These are phyloP conservation scores for Nyctereutes procyonoides DNA, from an alignment of 2,113 vertebrate genomes.

Conservation along the genomic window DNA sequence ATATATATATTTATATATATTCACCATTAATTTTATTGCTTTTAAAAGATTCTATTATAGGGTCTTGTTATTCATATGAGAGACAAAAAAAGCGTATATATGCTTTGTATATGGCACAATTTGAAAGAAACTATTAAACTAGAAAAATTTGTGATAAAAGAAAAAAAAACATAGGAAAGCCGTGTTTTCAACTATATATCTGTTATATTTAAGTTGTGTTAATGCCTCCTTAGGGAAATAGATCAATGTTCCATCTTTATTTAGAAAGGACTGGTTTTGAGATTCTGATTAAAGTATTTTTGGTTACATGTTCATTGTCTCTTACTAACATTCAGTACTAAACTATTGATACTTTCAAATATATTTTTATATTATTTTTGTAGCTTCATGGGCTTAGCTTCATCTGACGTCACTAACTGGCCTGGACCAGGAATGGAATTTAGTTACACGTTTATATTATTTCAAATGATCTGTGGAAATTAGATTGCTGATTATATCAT, in stretches of 20 bases:
- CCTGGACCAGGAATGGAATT: background rate
- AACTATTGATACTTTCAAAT: background rate
- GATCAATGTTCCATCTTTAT: slow-evolving; percentile 12
- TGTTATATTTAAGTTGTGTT: slow-evolving; percentile 62
- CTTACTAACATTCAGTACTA: background rate
- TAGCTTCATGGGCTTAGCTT: background rate
- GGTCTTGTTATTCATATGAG: slow-evolving; percentile 5
- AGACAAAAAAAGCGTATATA: background rate
- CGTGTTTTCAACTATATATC: slow-evolving; percentile 46
- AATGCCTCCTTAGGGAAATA: background rate
- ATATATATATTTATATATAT: slow-evolving; percentile 45
- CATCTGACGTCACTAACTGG: background rate
- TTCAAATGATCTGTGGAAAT: background rate
- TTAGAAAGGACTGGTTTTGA: background rate
- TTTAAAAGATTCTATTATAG: slow-evolving; percentile 67
- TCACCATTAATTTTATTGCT: slow-evolving; percentile 62
- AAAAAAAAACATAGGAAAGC: background rate
- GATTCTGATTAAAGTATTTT: background rate
- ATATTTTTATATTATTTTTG: background rate
- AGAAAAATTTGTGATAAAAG: background rate
- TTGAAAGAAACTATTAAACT: background rate
- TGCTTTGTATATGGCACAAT: background rate
- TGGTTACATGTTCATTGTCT: background rate
- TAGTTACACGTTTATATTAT: background rate
- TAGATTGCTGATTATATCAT: slow-evolving; percentile 15